Percentiles rank a stretch among this genome's conserved stretches.
These are phyloP conservation scores for Miniopterus natalensis DNA, from an alignment of 2,113 vertebrate genomes.

Conservation along the genomic window DNA sequence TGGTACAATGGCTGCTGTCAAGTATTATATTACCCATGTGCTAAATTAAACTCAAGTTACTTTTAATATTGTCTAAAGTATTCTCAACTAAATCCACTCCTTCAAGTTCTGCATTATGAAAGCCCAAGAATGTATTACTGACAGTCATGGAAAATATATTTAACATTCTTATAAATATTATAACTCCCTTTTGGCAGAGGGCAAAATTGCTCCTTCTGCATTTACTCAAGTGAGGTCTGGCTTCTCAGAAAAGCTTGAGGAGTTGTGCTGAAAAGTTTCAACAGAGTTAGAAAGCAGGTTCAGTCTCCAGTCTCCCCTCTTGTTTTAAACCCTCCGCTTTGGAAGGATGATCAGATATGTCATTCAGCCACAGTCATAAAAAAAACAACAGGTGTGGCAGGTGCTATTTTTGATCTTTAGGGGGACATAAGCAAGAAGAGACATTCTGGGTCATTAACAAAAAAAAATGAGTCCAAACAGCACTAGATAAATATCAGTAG, in stretches of 20 bases:
- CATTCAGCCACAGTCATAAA: neutral
- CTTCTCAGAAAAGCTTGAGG: slow-evolving; percentile 73
- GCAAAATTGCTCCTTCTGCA: slow-evolving; percentile 68
- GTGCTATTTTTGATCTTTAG: neutral
- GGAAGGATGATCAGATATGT: neutral
- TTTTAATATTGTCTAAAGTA: slow-evolving; percentile 65
- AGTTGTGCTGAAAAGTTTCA: slow-evolving; percentile 40
- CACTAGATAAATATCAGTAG: neutral
- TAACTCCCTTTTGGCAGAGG: slow-evolving; percentile 81
- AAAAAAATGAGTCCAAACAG: neutral
- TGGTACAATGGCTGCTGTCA: neutral
- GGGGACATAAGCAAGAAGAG: neutral
- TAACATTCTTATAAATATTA: slow-evolving; percentile 83
- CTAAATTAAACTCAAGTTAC: slow-evolving; percentile 46
- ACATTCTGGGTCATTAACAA: neutral
- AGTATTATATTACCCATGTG: neutral
- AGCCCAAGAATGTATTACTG: slow-evolving; percentile 79
- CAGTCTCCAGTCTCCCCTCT: neutral
- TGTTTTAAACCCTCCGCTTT: neutral
- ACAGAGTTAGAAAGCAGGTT: neutral
- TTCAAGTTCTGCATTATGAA: slow-evolving; percentile 71
- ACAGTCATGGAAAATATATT: slow-evolving; percentile 85
- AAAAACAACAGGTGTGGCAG: neutral
- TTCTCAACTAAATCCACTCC: slow-evolving; percentile 78
- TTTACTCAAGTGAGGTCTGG: slow-evolving; percentile 82